Base-by-base conservation (phyloP, 2,888 invertebrate genomes). In the Antheraea yamamai region DNA sequence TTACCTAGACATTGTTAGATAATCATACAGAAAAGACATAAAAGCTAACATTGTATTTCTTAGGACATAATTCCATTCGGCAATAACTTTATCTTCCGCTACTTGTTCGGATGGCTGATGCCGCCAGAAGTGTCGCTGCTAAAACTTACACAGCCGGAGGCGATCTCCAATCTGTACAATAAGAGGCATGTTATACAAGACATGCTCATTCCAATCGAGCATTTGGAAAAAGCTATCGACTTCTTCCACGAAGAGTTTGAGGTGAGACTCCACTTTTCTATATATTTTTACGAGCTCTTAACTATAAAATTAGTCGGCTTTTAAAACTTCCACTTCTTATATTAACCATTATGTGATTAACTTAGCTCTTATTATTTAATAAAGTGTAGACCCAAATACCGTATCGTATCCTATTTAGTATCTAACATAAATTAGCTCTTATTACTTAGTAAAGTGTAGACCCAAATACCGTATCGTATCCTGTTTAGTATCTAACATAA, bases 61-160 rank as follows among this genome's bases (percentile, higher is more conserved):
- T 89, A 97, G 96, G 97, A 98, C 81, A 97, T 98, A 73, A 96
- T 98, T 76, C 96, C 98, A 0, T 98, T 98, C 87, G 98, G 98
- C 39, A 98, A 98, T 90, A 95, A 97, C 84, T 85, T 95, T 0
- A 55, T 97, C 51, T 98, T 98, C 91, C 96, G 98, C 0, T 95
- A 94, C 79, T 87, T 97, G 18, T 95, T 97, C 76, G 98, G 98
- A 0, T 98, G 98, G 98, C 92, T 97, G 91, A 96, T 97, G 91
- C 98, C 98, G 0, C 97, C 97, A 0, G 98, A 98, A 88, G 96
- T 98, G 16, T 96, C 97, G 0, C 93, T 98, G 14, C 91, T 98
- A 78, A 98, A 98, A 89, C 91, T 97, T 79, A 97, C 97, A 0
- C 97, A 97, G 87, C 96, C 97, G 0, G 93, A 96, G 72, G 96